Base-by-base conservation (phyloP, 2,888 invertebrate species). In the Napeogenes sylphis region DNA sequence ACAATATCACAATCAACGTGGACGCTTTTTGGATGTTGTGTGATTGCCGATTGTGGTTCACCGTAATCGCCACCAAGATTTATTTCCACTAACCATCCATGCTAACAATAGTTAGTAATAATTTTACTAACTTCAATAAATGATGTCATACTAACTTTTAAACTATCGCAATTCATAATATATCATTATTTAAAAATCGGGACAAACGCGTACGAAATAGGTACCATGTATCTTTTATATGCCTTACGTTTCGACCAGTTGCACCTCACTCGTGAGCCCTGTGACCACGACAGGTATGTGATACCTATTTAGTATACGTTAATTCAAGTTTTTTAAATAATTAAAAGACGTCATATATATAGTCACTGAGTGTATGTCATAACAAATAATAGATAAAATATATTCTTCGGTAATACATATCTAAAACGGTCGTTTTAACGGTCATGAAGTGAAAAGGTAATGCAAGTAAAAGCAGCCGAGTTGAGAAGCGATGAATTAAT, bases 1-100 rank as follows among this genome's bases (percentile, higher is more conserved):
- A 90, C 90, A 90, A 90, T 90, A 83, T 85, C 84, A 90, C 89
- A 90, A 90, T 90, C 90, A 90, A 85, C 89, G 83, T 80, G 82
- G 84, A 84, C 84, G 90, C 85, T 87, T 90, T 90, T 90, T 87
- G 84, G 83, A 76, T 82, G 83, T 79, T 75, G 80, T 83, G 80
- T 88, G 85, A 90, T 89, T 88, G 86, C 78, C 83, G 87, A 89
- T 90, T 90, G 90, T 88, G 79, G 80, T 75, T 72, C 73, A 73
- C 78, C 79, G 81, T 84, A 83, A 84, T 73, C 69, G 63, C 80
- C 74, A 79, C 76, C 76, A 82, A 81, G 80, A 78, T 75, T 70
- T 67, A 68, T 69, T 68, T 65, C 65, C 61, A 61, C 56, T 59
- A 46, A 47, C 56, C 32, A 51, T 62, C 61, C 47, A 35, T 42